Conservation (phyloP, 2,888 invertebrate species). For the Dendrolimus pini region DNA sequence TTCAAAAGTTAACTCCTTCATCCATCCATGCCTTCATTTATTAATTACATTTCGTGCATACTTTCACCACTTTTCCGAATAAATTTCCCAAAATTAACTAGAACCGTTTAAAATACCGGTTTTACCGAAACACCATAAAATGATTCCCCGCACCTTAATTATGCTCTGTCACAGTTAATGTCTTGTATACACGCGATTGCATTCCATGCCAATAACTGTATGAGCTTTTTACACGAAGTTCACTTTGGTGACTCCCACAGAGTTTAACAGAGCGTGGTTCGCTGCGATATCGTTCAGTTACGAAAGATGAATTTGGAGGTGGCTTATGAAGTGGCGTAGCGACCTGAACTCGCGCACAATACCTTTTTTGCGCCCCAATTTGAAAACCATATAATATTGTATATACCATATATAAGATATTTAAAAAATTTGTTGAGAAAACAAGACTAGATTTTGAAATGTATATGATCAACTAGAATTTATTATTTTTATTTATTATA, state of each 20-base stretch:
- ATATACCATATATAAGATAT: no score
- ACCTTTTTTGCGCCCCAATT: no score
- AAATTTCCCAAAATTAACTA: not conserved
- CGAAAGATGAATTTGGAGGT: no score
- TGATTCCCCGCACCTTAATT: conserved; percentile 6
- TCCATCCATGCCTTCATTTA: no score
- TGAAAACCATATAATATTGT: no score
- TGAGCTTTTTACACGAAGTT: conserved; percentile 22
- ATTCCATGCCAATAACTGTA: conserved; percentile 19
- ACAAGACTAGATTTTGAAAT: no score
- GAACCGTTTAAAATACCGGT: not conserved
- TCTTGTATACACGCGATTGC: conserved; percentile 17
- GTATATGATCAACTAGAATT: no score
- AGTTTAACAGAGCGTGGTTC: conserved; percentile 32
- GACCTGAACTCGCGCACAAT: no score
- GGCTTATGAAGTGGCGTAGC: no score
- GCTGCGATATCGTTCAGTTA: not conserved
- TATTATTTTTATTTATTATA: no score
- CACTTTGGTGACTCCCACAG: conserved; percentile 40
- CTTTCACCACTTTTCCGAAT: not conserved
- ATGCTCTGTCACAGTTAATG: conserved; percentile 7
- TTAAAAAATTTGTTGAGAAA: no score
- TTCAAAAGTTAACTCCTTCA: no score
- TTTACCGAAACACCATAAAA: conserved; percentile 1
- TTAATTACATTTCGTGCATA: not conserved